phyloP scores from a whole-genome alignment of 2,888 invertebrate species.

The Ophion ellenae region DNA sequence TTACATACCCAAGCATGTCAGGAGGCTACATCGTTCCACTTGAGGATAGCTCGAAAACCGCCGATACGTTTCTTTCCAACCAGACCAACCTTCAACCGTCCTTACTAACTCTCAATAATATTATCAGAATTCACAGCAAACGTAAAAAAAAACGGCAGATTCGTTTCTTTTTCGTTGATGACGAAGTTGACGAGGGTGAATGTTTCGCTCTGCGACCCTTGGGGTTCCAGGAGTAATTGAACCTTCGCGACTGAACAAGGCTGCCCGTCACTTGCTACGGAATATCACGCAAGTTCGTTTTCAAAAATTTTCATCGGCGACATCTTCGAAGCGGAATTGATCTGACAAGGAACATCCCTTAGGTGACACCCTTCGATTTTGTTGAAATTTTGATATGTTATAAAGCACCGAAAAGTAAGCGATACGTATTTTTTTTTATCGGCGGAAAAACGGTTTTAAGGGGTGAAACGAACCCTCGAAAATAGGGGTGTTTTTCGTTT shows the following conservation, averaged over 20 bases:
- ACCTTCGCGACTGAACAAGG: background rate
- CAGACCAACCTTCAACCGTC: background rate
- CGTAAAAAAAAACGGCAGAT: background rate
- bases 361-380: too few relatives aligned
- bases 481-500: too few relatives aligned
- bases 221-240: conserved; percentile 5
- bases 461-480: too few relatives aligned
- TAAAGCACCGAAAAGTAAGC: too few relatives aligned
- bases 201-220: background rate
- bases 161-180: background rate
- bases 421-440: too few relatives aligned
- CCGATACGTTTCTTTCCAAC: conserved; percentile 3
- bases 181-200: conserved; percentile 1
- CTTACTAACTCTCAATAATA: background rate
- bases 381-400: too few relatives aligned
- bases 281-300: background rate
- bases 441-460: too few relatives aligned
- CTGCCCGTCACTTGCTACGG: background rate
- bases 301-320: background rate
- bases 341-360: background rate
- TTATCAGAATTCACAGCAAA: background rate
- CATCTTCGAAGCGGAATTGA: background rate
- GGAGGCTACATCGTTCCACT: conserved; percentile 40
- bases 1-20: conserved; percentile 22
- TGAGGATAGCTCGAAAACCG: conserved; percentile 3